phyloP scores from a whole-genome alignment of 1,140 invertebrate genomes.

The Colletes latitarsis region DNA sequence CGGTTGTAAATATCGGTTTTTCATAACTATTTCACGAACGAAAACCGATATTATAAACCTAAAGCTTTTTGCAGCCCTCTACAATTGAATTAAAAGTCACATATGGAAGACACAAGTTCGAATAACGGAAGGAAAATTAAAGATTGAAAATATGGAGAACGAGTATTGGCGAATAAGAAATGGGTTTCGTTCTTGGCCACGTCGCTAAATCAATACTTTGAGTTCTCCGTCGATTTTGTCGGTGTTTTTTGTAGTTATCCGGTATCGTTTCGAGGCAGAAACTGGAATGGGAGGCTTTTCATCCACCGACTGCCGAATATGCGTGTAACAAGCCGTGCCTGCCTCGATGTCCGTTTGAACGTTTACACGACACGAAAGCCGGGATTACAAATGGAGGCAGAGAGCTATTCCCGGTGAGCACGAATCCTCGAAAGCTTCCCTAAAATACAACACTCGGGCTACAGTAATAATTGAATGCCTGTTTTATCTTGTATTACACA shows the following conservation, averaged over 20 bases:
- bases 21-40: too few species aligned
- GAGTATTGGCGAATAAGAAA: too few species aligned
- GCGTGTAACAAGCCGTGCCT: conserved; percentile 63
- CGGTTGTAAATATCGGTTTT: too few species aligned
- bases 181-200: too few species aligned
- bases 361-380: conserved; percentile 65
- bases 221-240: neutral
- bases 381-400: conserved; percentile 56
- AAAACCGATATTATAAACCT: too few species aligned
- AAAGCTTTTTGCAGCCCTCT: too few species aligned
- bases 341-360: conserved; percentile 60
- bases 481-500: conserved; percentile 1
- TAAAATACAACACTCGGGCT: conserved; percentile 24
- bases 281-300: conserved; percentile 24
- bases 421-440: conserved; percentile 56
- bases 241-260: neutral
- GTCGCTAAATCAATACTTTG: neutral
- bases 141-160: too few species aligned
- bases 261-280: neutral
- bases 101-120: too few species aligned
- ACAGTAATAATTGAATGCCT: conserved; percentile 47
- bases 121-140: too few species aligned
- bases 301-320: conserved; percentile 20
- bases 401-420: conserved; percentile 52
- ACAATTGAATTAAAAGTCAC: too few species aligned